Evolutionary conservation across 2,888 invertebrate species (phyloP), one percentile per base, ranked within the genome.

Genomic region (Dryococelus australis): DNA sequence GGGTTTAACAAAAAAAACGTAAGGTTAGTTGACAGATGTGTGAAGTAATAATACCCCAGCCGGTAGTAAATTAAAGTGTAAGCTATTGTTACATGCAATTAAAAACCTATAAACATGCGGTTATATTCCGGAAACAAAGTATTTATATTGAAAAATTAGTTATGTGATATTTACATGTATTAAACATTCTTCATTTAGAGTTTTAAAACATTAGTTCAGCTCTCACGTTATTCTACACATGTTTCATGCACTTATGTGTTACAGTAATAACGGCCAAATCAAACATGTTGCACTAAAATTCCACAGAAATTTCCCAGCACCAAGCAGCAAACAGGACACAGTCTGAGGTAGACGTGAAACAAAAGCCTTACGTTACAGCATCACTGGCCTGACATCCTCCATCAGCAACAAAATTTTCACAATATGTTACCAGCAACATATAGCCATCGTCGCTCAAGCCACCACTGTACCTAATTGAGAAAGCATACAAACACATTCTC

Each of bases 381-480:
- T 65, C 65, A 12, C 16, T 65, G 65, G 65, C 4, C 65, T 65
- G 65, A 65, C 20, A 65, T 65, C 65, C 65, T 65, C 16, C 65
- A 65, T 65, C 65, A 20, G 65, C 65, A 65, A 20, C 65, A 9
- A 65, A 65, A 65, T 65, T 84, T 53, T 20, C 35, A 53, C 53
- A 51, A 51, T 86, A 53, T 24, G 86, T 83, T 43, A 43, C 53
- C 35, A 86, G 86, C 86, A 86, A 53, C 53, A 35, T 27, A 79
- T 86, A 83, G 20, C 83, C 86, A 26, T 86, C 86, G 20, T 86
- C 86, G 13, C 24, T 24, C 43, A 51, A 16, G 12, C 83, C 86
- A 24, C 51, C 86, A 81, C 83, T 53, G 86, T 86, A 86, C 86
- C 86, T 86, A n/a, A 24, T 43, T 80, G 43, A 86, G 27, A 79